Conservation (phyloP, 2,797 vertebrate genomes). For the Macropodus opercularis region DNA sequence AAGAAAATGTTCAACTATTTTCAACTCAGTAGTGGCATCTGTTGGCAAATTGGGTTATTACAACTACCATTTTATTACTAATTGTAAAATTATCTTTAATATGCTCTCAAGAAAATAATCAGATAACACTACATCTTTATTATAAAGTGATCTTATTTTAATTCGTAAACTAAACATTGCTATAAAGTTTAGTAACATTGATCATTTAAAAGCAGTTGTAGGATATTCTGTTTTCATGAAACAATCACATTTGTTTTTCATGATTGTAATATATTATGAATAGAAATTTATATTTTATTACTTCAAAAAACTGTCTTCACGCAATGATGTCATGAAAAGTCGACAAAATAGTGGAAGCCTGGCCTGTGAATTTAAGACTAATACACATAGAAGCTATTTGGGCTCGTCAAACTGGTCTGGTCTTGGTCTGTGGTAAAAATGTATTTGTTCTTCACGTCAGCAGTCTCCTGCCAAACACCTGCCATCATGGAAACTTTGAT, state of each 20-base stretch:
- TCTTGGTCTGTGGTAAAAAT: too few relatives aligned
- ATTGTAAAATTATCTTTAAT: background rate
- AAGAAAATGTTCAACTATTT: background rate
- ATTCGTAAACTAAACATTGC: too few relatives aligned
- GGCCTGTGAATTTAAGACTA: too few relatives aligned
- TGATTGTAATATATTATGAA: background rate
- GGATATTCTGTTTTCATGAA: background rate
- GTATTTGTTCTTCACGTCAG: too few relatives aligned
- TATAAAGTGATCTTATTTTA: too few relatives aligned
- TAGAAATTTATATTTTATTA: background rate
- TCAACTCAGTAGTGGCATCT: slow-evolving; percentile 23
- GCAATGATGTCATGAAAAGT: slow-evolving; percentile 62
- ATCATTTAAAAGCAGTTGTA: background rate
- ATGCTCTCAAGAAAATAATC: too few relatives aligned
- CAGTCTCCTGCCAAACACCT: too few relatives aligned
- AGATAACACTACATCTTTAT: too few relatives aligned
- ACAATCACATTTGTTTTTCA: background rate
- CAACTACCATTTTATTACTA: background rate
- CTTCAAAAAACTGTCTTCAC: background rate
- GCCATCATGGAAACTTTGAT: too few relatives aligned
- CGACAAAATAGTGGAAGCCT: slow-evolving; percentile 26
- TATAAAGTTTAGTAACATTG: background rate
- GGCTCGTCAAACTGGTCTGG: too few relatives aligned
- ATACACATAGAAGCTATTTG: too few relatives aligned
- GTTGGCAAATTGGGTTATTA: slow-evolving; percentile 26